Base-by-base conservation (phyloP, 2,888 invertebrate genomes). In the Pristionchus maxplancki region DNA sequence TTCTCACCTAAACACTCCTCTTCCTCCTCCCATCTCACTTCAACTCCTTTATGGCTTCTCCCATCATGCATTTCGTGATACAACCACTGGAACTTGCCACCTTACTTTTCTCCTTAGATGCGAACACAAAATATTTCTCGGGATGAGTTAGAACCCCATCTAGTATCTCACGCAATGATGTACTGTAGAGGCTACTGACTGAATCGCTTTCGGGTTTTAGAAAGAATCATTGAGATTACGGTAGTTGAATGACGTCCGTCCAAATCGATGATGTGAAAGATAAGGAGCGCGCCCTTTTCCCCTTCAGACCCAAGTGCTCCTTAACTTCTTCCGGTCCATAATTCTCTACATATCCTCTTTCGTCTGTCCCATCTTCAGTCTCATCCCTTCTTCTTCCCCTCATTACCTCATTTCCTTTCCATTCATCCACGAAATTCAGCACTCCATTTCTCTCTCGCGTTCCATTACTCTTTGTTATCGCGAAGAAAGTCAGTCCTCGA, bases 291-390 rank as follows among this genome's bases (percentile, higher is more conserved):
- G 34, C 37, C 31, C 37, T 37, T 37, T 71, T 8, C 6, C 37
- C 71, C 71, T 71, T 71, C 17, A 64, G 64, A 31, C 64, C 71
- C 17, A 40, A 71, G 71, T 34, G 40, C 71, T 34, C 58, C 58
- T 58, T 9, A 58, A 58, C 58, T 58, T 58, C 58, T 58, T 58
- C 58, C 58, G 58, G 58, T 58, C 58, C 58, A 58, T 58, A 67
- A 34, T 31, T 67, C 67, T n/a, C 78, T n/a, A 78, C 44, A 78
- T 78, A 78, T 78, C 78, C 78, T 40, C 78, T 78, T 78, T 78
- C 37, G 44, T 78, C 78, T n/a, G 11, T 9, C 20, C 34, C 34
- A 20, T 31, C 53, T 28, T 44, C 78, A 31, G n/a, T 24, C 78
- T 53, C 34, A 53, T 44, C 53, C 34, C 53, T 82, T 34, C 28